phyloP scores from a whole-genome alignment of 2,888 invertebrate species.

The Actias luna region DNA sequence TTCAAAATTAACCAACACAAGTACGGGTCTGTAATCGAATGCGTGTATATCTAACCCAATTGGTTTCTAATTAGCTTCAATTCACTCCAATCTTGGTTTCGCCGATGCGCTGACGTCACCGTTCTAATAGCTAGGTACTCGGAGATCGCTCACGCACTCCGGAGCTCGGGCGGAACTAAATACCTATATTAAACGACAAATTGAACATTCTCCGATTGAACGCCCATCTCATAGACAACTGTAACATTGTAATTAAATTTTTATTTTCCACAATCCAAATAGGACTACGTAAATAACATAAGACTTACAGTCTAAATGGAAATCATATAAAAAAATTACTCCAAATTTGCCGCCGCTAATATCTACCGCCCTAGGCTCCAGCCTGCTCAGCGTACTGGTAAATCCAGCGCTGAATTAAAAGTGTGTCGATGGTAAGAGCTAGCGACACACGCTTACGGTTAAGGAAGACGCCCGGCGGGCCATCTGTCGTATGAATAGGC shows the following conservation, averaged over 20 bases:
- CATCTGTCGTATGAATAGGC: conserved; percentile 69
- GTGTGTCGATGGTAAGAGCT: too few species aligned
- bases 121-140: conserved; percentile 7
- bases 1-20: background rate
- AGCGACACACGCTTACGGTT: conserved; percentile 28
- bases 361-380: too few species aligned
- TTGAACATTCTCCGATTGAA: background rate
- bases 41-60: conserved; percentile 23
- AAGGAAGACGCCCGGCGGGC: conserved; percentile 71
- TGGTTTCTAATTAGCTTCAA: conserved; percentile 36
- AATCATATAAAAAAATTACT: too few species aligned
- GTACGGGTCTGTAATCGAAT: conserved; percentile 14
- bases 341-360: too few species aligned
- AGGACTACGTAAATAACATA: too few species aligned
- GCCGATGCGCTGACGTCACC: conserved; percentile 25
- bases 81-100: conserved; percentile 23
- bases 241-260: too few species aligned
- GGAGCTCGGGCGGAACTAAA: background rate
- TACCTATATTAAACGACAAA: conserved; percentile 6
- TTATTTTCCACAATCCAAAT: too few species aligned
- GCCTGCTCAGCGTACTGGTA: too few species aligned
- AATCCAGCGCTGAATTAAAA: too few species aligned
- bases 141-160: background rate
- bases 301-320: too few species aligned
- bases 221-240: background rate